Base-by-base conservation (phyloP, 2,797 vertebrate species). In the Sardinella longiceps region DNA sequence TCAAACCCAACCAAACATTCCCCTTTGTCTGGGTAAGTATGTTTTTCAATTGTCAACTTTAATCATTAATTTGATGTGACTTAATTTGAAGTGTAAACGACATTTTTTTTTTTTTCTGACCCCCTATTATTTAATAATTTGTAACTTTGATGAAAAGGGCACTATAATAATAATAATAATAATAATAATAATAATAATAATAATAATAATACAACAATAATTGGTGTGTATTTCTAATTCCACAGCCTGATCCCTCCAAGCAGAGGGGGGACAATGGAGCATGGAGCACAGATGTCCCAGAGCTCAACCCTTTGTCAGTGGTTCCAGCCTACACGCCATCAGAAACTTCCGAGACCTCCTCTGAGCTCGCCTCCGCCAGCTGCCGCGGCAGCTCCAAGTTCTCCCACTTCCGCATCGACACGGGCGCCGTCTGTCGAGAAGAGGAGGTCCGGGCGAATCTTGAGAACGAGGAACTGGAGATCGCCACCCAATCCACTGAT, bases 401-500 rank as follows among this genome's bases (percentile, higher is more conserved):
- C 0, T 0, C 51, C 28, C 6, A 14, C 23, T 15, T 2, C 25
- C 0, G 1, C 6, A 0, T 0, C 3, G 0, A 0, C 0, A 0
- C 0, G 0, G 0, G 2, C 0, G 12, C 50, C 43, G 0, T 0
- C 23, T 7, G 33, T 11, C 46, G 43, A 4, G 33, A 66, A 5
- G 15, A 0, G 0, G 63, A 7, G 14, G 81, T 5, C 4, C 0
- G 37, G 0, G 74, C 51, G n/a, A 12, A 12, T 30, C 63, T 0
- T 14, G 63, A 5, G 9, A 37, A 33, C 28, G 28, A 70, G 5
- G 30, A 10, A 1, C 28, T 14, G n/a, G 60, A 66, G 60, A 14
- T 2, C 0, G 12, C 3, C 23, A 56, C 53, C 0, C 20, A n/a
- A 1, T 56, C 56, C 23, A 25, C 56, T n/a, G 56, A 25, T 9